phyloP scores from a whole-genome alignment of 64 coral and sea anemone genomes.

The Montipora efflorescens region DNA sequence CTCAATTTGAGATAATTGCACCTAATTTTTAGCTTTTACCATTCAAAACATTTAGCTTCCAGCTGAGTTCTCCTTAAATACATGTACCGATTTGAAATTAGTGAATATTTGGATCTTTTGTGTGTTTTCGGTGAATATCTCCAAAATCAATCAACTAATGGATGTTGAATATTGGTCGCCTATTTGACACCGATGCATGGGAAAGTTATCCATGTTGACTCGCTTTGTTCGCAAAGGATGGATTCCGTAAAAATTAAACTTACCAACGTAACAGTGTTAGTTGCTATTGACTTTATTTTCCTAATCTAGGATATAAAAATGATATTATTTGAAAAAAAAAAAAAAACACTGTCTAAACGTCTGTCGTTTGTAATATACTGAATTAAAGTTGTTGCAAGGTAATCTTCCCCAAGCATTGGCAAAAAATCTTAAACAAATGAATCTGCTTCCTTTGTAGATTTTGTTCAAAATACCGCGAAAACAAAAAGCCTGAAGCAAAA shows the following conservation, averaged over 20 bases:
- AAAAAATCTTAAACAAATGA: neutral
- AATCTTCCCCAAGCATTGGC: neutral
- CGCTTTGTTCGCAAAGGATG: neutral
- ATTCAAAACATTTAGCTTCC: constrained; percentile 24
- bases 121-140: neutral
- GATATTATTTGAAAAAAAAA: too few relatives aligned
- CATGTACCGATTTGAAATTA: neutral
- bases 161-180: neutral
- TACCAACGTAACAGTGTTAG: neutral
- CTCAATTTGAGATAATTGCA: neutral
- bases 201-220: neutral
- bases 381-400: neutral
- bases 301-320: too few relatives aligned
- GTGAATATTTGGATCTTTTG: neutral
- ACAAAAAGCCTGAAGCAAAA: neutral
- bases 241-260: neutral
- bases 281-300: neutral
- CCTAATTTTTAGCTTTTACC: neutral
- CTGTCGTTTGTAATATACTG: neutral
- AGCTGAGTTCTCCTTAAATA: constrained; percentile 7
- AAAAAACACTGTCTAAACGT: neutral
- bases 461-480: neutral
- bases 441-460: neutral
- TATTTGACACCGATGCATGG: neutral
- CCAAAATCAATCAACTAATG: constrained; percentile 1